These are phyloP conservation scores for Philhelius pedissequus DNA, from an alignment of 2,888 invertebrate genomes.

Conservation along the genomic window DNA sequence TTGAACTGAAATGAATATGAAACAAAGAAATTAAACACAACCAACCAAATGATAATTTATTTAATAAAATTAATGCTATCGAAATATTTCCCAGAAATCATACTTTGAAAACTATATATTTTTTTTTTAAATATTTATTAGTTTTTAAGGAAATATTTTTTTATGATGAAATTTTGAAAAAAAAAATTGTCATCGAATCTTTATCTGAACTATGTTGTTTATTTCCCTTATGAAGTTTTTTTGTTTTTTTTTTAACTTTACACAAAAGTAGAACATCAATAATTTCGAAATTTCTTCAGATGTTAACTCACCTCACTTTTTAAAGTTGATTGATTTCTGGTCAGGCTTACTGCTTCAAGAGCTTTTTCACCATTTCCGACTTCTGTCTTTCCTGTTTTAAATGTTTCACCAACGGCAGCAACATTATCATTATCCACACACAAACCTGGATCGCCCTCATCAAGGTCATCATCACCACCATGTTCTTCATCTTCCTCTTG, in stretches of 20 bases:
- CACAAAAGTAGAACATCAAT: not conserved
- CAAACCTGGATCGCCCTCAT: not conserved
- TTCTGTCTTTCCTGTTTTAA: conserved; percentile 1
- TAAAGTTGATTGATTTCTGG: conserved; percentile 13
- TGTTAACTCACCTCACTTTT: conserved; percentile 33
- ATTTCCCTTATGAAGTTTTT: no score
- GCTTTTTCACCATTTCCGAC: not conserved
- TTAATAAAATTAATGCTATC: no score
- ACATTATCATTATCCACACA: conserved; percentile 9
- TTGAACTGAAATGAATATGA: conserved; percentile 41
- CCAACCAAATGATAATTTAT: no score
- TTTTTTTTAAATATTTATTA: no score
- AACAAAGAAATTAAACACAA: not conserved
- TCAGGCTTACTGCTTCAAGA: not conserved
- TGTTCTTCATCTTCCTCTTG: not conserved
- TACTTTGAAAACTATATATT: not conserved
- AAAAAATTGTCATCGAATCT: no score
- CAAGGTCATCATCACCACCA: not conserved
- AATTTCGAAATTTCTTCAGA: not conserved
- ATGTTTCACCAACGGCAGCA: not conserved
- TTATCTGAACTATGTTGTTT: no score
- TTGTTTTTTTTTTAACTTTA: no score
- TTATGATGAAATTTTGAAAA: no score
- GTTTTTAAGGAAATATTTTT: no score
- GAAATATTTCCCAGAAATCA: not conserved